Evolutionary conservation across 2,797 vertebrate genomes (phyloP).

Genomic region (Schizopygopsis pylzovi): DNA sequence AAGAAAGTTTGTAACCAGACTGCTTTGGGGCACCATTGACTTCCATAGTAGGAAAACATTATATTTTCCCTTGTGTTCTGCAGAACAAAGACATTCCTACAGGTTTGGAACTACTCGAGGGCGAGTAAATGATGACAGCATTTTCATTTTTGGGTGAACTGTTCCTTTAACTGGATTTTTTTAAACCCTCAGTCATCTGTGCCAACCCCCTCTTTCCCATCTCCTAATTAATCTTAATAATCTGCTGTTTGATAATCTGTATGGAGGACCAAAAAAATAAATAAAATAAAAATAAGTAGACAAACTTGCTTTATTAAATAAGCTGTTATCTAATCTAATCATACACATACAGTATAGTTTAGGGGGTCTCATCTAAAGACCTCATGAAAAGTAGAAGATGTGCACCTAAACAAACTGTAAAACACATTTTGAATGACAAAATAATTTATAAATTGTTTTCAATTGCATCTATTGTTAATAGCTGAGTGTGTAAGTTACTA

Average conservation of each 20-base stretch:
- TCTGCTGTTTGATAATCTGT: conserved; percentile 23
- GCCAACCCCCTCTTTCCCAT: neutral
- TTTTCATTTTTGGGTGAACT: no score
- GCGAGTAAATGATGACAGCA: no score
- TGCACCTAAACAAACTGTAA: neutral
- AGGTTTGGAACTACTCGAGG: no score
- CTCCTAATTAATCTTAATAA: conserved; percentile 11
- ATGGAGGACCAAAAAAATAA: neutral
- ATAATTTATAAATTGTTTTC: neutral
- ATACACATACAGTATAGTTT: neutral
- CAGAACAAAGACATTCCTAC: no score
- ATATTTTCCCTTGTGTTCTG: no score
- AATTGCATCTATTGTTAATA: neutral
- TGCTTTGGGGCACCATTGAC: no score
- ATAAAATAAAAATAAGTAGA: no score
- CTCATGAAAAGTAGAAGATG: neutral
- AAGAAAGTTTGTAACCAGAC: no score
- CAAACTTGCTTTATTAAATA: neutral
- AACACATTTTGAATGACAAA: neutral
- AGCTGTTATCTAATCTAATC: neutral
- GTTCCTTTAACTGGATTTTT: neutral
- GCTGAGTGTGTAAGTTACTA: neutral
- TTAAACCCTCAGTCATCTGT: neutral
- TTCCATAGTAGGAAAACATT: no score
- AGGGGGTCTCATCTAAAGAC: neutral